Evolutionary conservation across 2,113 vertebrate genomes (phyloP).

Genomic region (Ictalurus furcatus): DNA sequence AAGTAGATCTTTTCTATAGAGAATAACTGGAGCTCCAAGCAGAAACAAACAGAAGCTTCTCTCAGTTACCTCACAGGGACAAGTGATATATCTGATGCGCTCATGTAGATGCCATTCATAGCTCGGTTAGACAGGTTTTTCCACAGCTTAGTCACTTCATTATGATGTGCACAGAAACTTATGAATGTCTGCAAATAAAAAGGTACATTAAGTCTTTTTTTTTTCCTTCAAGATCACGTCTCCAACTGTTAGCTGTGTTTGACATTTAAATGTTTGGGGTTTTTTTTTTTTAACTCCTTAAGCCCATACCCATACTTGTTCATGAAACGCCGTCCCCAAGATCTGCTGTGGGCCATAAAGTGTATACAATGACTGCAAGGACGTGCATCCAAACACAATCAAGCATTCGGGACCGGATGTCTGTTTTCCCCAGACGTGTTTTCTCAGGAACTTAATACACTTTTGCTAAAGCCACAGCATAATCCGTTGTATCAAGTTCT

Average conservation of each 20-base stretch:
- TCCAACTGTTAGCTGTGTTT: too few species aligned
- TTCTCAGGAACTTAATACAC: background rate
- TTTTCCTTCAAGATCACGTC: too few species aligned
- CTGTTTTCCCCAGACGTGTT: background rate
- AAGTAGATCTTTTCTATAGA: background rate
- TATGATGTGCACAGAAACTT: background rate
- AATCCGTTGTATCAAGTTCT: background rate
- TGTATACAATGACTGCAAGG: background rate
- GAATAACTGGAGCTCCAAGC: background rate
- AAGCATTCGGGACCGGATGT: background rate
- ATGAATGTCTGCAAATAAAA: background rate
- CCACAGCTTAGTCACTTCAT: background rate
- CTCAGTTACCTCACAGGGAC: background rate
- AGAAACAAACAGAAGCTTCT: background rate
- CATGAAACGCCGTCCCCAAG: background rate
- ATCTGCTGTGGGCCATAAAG: background rate
- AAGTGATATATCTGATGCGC: background rate
- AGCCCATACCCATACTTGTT: background rate
- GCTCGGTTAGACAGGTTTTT: background rate
- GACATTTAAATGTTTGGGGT: too few species aligned
- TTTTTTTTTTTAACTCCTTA: background rate
- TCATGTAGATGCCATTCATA: conserved; percentile 23
- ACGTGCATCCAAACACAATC: background rate
- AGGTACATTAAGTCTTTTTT: background rate
- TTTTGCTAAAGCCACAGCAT: background rate